A percentile compares a stretch with the other conserved stretches of the same genome.
Evolutionary conservation across 2,888 invertebrate genomes (phyloP).

Genomic region (Tipula helvola): DNA sequence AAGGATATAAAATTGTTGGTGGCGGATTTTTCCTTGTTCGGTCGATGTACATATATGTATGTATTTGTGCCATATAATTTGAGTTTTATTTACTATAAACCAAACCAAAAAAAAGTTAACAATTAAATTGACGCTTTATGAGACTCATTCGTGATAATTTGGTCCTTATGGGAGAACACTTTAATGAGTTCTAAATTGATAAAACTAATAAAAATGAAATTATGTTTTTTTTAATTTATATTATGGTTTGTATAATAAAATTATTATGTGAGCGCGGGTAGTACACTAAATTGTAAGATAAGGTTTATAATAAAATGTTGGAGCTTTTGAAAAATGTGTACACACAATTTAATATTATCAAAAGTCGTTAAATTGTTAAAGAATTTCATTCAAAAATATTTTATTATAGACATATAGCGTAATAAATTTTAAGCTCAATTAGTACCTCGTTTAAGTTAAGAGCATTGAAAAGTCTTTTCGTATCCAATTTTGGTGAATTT

Average conservation of each 20-base stretch:
- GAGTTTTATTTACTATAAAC: neutral
- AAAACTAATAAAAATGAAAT: neutral
- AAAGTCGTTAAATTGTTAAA: no score
- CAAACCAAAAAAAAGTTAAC: neutral
- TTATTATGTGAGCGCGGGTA: neutral
- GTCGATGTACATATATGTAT: neutral
- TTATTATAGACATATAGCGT: no score
- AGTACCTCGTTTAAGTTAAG: no score
- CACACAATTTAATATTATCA: no score
- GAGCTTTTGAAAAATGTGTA: neutral
- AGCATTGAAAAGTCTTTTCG: no score
- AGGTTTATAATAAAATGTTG: neutral
- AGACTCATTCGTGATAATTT: constrained; percentile 4
- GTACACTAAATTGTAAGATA: neutral
- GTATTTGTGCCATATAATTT: neutral
- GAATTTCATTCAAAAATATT: no score
- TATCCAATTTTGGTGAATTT: no score
- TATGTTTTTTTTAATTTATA: neutral
- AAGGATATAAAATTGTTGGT: neutral
- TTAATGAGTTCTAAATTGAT: neutral
- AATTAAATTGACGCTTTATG: neutral
- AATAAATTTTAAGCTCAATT: no score
- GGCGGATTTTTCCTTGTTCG: neutral
- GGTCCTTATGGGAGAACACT: neutral
- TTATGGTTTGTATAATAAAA: neutral